Conservation (phyloP, 2,113 vertebrate genomes). For the Corythaeola cristata region DNA sequence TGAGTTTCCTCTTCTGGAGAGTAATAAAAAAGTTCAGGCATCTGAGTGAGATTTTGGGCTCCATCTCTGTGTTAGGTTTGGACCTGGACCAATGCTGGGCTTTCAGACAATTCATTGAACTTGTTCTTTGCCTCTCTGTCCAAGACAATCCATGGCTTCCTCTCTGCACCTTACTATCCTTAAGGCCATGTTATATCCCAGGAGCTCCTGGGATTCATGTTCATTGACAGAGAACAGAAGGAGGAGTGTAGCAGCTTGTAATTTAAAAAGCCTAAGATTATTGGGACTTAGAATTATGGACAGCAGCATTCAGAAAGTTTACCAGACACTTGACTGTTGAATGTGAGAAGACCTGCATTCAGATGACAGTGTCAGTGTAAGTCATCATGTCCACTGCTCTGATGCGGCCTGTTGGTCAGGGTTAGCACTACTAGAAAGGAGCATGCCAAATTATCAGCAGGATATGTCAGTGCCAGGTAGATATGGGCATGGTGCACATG, state of each 20-base stretch:
- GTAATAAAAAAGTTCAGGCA: background rate
- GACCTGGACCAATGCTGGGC: background rate
- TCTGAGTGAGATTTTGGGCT: background rate
- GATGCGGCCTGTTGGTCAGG: background rate
- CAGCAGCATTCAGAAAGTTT: background rate
- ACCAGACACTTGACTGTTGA: background rate
- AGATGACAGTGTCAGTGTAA: background rate
- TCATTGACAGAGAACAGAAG: background rate
- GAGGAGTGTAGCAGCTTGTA: background rate
- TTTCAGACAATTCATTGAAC: background rate
- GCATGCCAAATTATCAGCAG: background rate
- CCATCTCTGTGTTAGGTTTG: background rate
- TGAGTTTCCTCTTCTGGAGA: background rate
- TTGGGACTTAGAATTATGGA: background rate
- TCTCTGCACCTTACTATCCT: background rate
- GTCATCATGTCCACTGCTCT: background rate
- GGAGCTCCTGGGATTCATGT: background rate
- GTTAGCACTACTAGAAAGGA: background rate
- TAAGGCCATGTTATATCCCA: background rate
- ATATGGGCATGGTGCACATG: background rate
- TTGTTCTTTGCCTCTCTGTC: background rate
- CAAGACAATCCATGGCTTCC: background rate
- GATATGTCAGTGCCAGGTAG: background rate
- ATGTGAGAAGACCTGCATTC: background rate
- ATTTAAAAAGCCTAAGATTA: background rate